Percentiles rank a stretch among this genome's conserved stretches.
Evolutionary conservation across 2,797 vertebrate species (phyloP).

Genomic region (Paramormyrops hopkinsi): DNA sequence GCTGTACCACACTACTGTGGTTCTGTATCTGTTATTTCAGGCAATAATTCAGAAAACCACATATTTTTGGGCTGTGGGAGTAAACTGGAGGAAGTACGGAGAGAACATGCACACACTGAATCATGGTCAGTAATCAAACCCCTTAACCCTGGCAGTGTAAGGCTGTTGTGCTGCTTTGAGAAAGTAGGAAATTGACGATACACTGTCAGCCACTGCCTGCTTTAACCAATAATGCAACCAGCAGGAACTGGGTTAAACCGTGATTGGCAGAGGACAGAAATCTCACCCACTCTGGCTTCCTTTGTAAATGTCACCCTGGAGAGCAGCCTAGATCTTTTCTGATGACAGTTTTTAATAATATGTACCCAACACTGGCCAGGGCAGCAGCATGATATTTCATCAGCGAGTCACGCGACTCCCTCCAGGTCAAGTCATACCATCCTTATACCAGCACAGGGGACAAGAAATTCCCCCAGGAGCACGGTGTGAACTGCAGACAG

Average conservation of each 20-base stretch:
- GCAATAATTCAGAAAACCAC: neutral
- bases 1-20: neutral
- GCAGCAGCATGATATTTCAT: neutral
- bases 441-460: neutral
- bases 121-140: neutral
- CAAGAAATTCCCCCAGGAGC: neutral
- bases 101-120: neutral
- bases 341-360: neutral
- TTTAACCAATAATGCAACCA: neutral
- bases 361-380: neutral
- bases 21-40: neutral
- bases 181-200: neutral
- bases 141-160: neutral
- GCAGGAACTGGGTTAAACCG: neutral
- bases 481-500: neutral
- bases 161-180: neutral
- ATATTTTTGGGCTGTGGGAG: neutral
- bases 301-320: conserved; percentile 5
- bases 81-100: neutral
- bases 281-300: neutral
- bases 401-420: neutral
- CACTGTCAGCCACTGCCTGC: neutral
- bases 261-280: neutral
- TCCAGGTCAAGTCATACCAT: neutral
- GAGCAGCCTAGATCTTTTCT: neutral